Conservation (phyloP, 2,888 invertebrate species). For the Taphrorychus bicolor region DNA sequence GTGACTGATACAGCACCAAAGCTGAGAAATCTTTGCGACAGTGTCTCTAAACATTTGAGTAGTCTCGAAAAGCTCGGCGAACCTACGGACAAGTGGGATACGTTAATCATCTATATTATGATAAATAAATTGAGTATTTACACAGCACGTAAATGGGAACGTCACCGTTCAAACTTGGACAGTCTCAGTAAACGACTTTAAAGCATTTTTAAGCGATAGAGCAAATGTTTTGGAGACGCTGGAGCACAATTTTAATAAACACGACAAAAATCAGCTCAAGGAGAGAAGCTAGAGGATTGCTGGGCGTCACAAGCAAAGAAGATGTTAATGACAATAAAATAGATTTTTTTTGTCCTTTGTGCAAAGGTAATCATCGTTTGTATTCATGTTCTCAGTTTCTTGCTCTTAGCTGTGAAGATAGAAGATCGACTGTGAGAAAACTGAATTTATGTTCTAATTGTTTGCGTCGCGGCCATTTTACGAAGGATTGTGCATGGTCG, state of each 20-base stretch:
- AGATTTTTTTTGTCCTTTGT: constrained; percentile 15
- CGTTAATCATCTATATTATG: constrained; percentile 34
- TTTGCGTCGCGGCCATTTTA: constrained; percentile 13
- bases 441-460: constrained; percentile 30
- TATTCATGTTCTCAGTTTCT: constrained; percentile 23
- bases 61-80: constrained; percentile 32
- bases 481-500: constrained; percentile 24
- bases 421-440: constrained; percentile 9
- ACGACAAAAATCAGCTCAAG: constrained; percentile 10
- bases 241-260: constrained; percentile 13
- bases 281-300: background rate
- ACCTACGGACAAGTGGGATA: constrained; percentile 34
- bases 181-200: constrained; percentile 23
- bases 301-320: background rate
- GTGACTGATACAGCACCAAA: constrained; percentile 4
- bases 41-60: constrained; percentile 27
- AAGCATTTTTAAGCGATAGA: constrained; percentile 29
- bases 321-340: background rate
- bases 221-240: constrained; percentile 34
- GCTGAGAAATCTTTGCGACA: constrained; percentile 14
- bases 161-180: background rate
- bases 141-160: constrained; percentile 33
- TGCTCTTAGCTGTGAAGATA: constrained; percentile 14
- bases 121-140: constrained; percentile 24
- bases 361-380: constrained; percentile 25